Percentiles rank a stretch among this genome's conserved stretches.
phyloP scores from a whole-genome alignment of 1,140 invertebrate genomes.

The Euura saliciscinereae region DNA sequence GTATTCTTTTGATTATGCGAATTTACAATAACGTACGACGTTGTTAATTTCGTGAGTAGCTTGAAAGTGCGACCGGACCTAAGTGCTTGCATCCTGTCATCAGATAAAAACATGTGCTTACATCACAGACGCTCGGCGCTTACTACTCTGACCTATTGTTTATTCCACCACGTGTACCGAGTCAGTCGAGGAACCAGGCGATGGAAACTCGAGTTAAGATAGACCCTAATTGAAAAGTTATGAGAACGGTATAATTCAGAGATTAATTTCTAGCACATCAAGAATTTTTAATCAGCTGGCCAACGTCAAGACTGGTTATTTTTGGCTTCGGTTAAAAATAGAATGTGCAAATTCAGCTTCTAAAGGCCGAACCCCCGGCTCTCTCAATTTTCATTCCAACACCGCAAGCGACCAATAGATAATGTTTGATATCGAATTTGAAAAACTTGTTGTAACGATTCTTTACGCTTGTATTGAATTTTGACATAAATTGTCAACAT shows the following conservation, averaged over 20 bases:
- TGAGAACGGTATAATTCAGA: no score
- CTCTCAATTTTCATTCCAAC: neutral
- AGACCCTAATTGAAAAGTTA: no score
- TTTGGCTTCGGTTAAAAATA: neutral
- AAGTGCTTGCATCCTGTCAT: conserved; percentile 3
- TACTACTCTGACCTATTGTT: neutral
- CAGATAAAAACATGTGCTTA: neutral
- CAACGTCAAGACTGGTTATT: conserved; percentile 5
- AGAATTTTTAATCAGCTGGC: neutral
- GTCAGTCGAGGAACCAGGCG: neutral
- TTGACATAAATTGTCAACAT: no score
- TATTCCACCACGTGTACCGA: neutral
- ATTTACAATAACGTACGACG: neutral
- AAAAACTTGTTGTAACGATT: no score
- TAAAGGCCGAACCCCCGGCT: neutral
- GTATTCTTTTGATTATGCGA: neutral
- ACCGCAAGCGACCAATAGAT: no score
- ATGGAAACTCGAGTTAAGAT: neutral
- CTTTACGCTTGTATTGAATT: no score
- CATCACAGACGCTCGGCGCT: no score
- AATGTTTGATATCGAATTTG: no score
- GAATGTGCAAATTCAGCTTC: neutral
- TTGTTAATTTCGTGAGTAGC: neutral
- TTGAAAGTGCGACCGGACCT: neutral
- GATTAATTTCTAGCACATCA: no score